Evolutionary conservation across 1,140 invertebrate species (phyloP), one percentile per base, ranked within the genome.

Genomic region (Camponotus vicinus): DNA sequence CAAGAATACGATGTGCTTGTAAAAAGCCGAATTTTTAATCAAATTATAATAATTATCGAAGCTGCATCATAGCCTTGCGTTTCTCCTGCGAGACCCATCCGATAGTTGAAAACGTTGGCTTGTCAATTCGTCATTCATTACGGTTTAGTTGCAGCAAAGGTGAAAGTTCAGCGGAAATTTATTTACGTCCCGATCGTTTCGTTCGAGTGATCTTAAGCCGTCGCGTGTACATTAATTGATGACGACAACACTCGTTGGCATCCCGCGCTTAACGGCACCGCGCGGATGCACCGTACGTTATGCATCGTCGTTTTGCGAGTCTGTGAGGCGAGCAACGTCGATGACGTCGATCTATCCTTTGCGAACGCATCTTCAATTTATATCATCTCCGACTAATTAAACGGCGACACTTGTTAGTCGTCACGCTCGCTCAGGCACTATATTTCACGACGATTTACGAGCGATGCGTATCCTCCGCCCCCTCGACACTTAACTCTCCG

Each of bases 341-440:
- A 79, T 32, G 66, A 37, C 49, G 55, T 52, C 49, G 49, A 52
- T 52, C 13, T 52, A 63, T 61, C 37, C 57, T 86, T 77, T 42
- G 59, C 64, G 61, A 42, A 45, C 40, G 63, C 63, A 18, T 49
- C 75, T 61, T 59, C 49, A 75, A 69, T 78, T 57, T 80, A 57
- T 85, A 55, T 34, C 42, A 79, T 49, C 18, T 45, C n/a, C 64
- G 63, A 27, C 37, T 80, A 85, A 85, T 85, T 85, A 85, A 67
- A 49, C 49, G 52, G 63, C 42, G n/a, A 79, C 75, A 85, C 83
- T 85, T 85, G 49, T 67, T 85, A 85, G 49, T 42, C 49, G 61
- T 85, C 83, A 61, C 34, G 78, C 66, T 59, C 79, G 67, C 27
- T 82, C 42, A 71, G 40, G 18, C 13, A 34, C 11, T 34, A 34